Evolutionary conservation across 2,797 vertebrate species (phyloP).

Genomic region (Cyclura pinguis): DNA sequence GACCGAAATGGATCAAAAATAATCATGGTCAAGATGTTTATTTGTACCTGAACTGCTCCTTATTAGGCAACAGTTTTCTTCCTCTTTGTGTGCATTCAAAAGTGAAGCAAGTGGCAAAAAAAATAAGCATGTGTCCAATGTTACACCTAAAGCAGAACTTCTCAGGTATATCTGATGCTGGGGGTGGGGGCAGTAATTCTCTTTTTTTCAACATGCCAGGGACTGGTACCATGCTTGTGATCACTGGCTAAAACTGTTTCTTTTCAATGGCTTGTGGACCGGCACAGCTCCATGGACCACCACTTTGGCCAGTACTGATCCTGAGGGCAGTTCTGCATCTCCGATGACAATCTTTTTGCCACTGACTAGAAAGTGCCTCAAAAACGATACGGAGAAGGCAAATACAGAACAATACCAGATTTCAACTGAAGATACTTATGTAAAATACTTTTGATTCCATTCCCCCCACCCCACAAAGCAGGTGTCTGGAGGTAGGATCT

Average conservation of each 20-base stretch:
- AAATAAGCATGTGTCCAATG: too few relatives aligned
- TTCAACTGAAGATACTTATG: background rate
- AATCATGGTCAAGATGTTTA: conserved; percentile 54
- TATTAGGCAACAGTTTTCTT: conserved; percentile 20
- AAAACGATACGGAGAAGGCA: background rate
- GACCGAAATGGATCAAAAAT: conserved; percentile 53
- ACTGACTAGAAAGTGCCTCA: background rate
- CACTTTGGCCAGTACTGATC: too few relatives aligned
- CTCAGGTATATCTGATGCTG: too few relatives aligned
- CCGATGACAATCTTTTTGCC: background rate
- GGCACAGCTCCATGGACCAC: too few relatives aligned
- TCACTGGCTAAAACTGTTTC: too few relatives aligned
- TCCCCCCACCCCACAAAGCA: background rate
- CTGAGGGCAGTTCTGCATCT: too few relatives aligned
- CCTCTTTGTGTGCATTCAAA: background rate
- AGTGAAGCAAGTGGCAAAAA: background rate
- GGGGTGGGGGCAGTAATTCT: too few relatives aligned
- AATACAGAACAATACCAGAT: background rate
- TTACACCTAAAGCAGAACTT: too few relatives aligned
- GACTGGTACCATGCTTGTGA: too few relatives aligned
- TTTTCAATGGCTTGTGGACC: too few relatives aligned
- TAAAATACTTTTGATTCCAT: background rate
- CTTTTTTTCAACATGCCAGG: too few relatives aligned
- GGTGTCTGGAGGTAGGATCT: background rate
- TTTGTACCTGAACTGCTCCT: conserved; percentile 59